Base-by-base conservation (phyloP, 2,797 vertebrate species). In the Ataeniobius toweri region DNA sequence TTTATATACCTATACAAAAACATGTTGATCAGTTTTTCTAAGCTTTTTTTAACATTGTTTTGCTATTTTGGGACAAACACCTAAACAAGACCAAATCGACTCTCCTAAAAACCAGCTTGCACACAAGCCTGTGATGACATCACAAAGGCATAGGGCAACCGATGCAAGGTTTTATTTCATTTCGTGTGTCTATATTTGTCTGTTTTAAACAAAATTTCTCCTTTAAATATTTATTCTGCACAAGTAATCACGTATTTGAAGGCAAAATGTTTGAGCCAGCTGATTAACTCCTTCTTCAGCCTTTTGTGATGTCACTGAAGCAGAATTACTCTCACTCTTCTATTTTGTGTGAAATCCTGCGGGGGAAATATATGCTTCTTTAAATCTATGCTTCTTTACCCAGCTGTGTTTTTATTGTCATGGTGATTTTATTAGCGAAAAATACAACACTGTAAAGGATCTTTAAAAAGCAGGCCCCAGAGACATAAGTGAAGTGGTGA, bases 401-500 rank as follows among this genome's bases (percentile, higher is more conserved):
- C 39, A 41, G 5, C 0, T 10, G 3, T 6, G 36, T 3, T 67
- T 39, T 67, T 67, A 68, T 44, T 13, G 2, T 13, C 36, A 22
- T 7, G 14, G 67, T 67, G 36, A 20, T 5, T 55, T 55, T 24
- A 7, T 55, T 22, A 6, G 10, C 5, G 44, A 46, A 46, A 46
- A 46, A 46, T 10, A 46, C 3, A 24, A 2, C 12, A 48, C 12
- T 48, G 2, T 55, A 22, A 2, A 12, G 63, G 14, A 20, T 63
- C 31, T 46, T 69, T 31, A n/a, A 46, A 46, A 46, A 46, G 24
- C 41, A 69, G 67, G 67, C 20, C 14, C 5, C 67, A 46, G 81
- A 36, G 79, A 36, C 9, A 84, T 2, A n/a, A 26, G 22, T 20
- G 7, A 7, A 39, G 58, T 3, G 58, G 59, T 5, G 63, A 84